Conservation (phyloP, 2,113 vertebrate genomes). For the Sylvia atricapilla region DNA sequence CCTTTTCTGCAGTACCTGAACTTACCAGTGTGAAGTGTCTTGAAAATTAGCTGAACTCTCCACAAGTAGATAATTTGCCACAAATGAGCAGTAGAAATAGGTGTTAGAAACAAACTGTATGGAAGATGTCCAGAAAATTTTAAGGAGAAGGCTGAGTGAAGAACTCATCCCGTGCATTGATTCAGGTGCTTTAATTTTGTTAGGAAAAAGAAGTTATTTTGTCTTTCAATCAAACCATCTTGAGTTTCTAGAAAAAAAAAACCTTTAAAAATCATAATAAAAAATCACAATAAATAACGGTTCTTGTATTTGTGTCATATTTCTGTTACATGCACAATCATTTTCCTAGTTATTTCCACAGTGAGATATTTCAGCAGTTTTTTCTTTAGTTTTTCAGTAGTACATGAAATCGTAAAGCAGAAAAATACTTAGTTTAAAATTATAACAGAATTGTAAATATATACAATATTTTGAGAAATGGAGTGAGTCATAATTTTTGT, state of each 20-base stretch:
- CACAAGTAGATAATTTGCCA: background rate
- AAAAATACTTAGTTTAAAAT: background rate
- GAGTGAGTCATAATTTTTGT: fast-evolving
- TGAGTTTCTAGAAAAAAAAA: background rate
- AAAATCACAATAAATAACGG: background rate
- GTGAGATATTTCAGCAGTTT: background rate
- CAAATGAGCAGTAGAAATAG: background rate
- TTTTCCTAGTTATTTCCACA: background rate
- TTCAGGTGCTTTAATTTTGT: background rate
- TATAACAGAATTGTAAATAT: background rate
- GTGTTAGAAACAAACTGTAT: background rate
- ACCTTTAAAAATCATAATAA: background rate
- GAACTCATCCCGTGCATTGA: background rate
- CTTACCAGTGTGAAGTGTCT: background rate
- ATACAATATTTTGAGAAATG: background rate
- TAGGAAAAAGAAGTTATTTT: background rate
- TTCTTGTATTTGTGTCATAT: background rate
- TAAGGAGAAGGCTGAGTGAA: background rate
- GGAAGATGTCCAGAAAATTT: background rate
- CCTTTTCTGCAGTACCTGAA: background rate
- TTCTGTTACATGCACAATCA: background rate
- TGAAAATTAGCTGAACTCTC: background rate
- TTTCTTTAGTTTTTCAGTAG: background rate
- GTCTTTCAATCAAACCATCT: background rate
- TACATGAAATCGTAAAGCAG: background rate